A percentile compares a stretch with the other conserved stretches of the same genome.
Evolutionary conservation across 2,113 vertebrate genomes (phyloP).

Genomic region (Alethe castanea): DNA sequence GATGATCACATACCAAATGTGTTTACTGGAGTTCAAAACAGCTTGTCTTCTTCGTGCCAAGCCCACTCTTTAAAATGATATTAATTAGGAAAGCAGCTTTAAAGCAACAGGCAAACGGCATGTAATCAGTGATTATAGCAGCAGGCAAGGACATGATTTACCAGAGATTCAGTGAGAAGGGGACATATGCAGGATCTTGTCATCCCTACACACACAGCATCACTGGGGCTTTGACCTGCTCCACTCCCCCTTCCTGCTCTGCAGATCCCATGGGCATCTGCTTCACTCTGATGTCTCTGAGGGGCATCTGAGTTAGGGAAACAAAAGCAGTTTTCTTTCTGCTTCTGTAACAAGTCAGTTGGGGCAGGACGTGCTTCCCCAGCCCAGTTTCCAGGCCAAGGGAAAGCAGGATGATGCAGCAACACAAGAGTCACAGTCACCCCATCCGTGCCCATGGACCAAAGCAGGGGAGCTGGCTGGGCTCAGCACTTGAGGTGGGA

Average conservation of each 20-base stretch:
- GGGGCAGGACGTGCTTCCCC: background rate
- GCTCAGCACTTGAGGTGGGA: background rate
- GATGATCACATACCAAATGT: background rate
- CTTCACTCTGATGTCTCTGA: background rate
- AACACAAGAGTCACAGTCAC: fast-evolving
- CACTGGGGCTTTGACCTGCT: too few relatives aligned
- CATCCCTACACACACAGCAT: background rate
- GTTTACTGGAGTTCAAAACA: conserved; percentile 36
- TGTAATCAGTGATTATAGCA: conserved; percentile 32
- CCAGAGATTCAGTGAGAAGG: background rate
- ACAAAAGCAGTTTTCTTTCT: background rate
- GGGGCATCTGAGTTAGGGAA: background rate
- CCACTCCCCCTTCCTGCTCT: background rate
- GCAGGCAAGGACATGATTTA: background rate
- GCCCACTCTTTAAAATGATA: conserved; percentile 14
- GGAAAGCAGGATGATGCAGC: background rate
- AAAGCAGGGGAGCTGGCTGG: background rate
- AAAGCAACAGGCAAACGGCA: conserved; percentile 27
- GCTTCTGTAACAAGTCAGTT: background rate
- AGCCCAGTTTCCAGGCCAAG: background rate
- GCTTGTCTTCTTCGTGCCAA: conserved; percentile 18
- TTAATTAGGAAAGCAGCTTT: conserved; percentile 53
- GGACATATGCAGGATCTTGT: background rate
- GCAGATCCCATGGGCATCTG: fast-evolving
- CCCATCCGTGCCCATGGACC: background rate